A percentile compares a stretch with the other conserved stretches of the same genome.
Conservation (phyloP, 2,888 invertebrate genomes). For the Chrysolina haemoptera region DNA sequence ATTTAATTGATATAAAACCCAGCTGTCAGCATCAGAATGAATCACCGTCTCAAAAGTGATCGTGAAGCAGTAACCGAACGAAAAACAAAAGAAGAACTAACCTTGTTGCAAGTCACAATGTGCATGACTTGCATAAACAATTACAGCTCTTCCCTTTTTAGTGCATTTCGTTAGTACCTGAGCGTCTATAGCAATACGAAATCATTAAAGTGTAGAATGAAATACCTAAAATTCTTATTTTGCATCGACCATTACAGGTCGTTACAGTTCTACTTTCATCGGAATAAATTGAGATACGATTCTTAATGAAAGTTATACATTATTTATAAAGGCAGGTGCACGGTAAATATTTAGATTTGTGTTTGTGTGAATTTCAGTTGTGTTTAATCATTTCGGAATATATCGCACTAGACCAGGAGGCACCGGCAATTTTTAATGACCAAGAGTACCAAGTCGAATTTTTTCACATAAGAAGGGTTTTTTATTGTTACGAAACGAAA, state of each 20-base stretch:
- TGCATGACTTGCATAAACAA: constrained; percentile 44
- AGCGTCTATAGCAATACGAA: not conserved
- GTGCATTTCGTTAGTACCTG: not conserved
- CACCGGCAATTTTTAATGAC: too few relatives aligned
- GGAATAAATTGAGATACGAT: too few relatives aligned
- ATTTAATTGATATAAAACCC: constrained; percentile 42
- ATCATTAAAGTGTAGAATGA: not conserved
- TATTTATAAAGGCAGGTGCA: too few relatives aligned
- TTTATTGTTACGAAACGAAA: too few relatives aligned
- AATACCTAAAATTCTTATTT: not conserved
- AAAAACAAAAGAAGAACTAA: constrained; percentile 36
- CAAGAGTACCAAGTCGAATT: too few relatives aligned
- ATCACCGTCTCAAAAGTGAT: constrained; percentile 39
- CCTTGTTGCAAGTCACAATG: constrained; percentile 41
- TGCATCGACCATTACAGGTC: not conserved
- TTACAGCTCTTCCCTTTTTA: constrained; percentile 7
- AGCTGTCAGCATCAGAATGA: constrained; percentile 42
- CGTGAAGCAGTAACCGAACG: constrained; percentile 37
- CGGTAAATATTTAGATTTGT: too few relatives aligned
- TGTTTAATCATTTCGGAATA: too few relatives aligned
- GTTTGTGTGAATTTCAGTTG: too few relatives aligned
- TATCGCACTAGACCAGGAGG: too few relatives aligned
- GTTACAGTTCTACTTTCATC: too few relatives aligned
- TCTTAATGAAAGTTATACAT: too few relatives aligned
- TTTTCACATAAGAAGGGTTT: too few relatives aligned